Base-by-base conservation (phyloP, 30 jellyfish, hydroid and myxozoan genomes). In the Phacellophora camtschatica region DNA sequence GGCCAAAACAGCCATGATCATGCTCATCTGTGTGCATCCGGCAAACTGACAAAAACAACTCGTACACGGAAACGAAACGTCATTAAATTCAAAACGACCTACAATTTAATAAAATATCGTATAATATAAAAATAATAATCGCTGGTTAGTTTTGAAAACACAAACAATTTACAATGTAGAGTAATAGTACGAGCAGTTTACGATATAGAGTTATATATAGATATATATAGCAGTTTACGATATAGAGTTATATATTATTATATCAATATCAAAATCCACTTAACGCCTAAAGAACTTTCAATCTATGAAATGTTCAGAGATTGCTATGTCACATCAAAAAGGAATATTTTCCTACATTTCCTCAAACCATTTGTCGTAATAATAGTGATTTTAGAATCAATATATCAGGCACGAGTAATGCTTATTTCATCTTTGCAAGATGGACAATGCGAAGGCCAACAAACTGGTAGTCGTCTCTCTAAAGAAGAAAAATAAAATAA, bases 1-100 rank as follows among this genome's bases (percentile, higher is more conserved):
- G 71, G 71, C 71, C 71, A 56, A 56, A 56, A 56, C 71, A n/a
- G 71, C 71, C 71, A 56, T 56, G 41, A 56, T 28, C 71, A 56
- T 56, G 19, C 32, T 36, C 71, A 20, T 56, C 27, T 56, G 71
- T 4, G 71, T 56, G 27, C 71, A 56, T 31, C 71, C 71, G 45
- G 71, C n/a, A 56, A 56, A 56, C 8, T 56, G 41, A 56, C 36
- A n/a, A 20, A 20, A 28, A 28, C 71, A 56, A 36, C 41, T 56
- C 13, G 71, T 56, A 28, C 71, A 56, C 2, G 36, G 71, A 28
- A 56, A 56, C 24, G 24, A 28, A 5, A 56, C 71, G 24, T 56
- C 71, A n/a, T 56, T 56, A 36, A 56, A 56, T 56, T 56, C 71
- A 56, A 56, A 56, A 16, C 71, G 71, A 56, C 71, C 71, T 56